phyloP scores from a whole-genome alignment of 1,140 invertebrate genomes.

The Hormaphis cornu region DNA sequence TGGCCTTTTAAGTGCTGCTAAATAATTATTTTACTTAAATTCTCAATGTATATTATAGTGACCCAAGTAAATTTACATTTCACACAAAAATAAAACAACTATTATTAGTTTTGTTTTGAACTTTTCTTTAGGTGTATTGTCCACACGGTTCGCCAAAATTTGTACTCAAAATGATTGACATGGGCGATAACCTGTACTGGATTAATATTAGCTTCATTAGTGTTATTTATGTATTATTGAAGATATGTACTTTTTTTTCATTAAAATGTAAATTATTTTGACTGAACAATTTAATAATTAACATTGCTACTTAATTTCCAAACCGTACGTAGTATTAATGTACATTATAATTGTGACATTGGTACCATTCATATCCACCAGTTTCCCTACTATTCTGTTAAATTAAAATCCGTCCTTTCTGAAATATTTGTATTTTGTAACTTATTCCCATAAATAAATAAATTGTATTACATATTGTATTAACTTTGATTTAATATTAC shows the following conservation, averaged over 20 bases:
- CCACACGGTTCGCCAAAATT: constrained; percentile 17
- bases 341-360: too few relatives aligned
- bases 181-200: constrained; percentile 9
- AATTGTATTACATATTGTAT: too few relatives aligned
- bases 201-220: constrained; percentile 10
- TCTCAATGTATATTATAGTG: background rate
- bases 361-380: too few relatives aligned
- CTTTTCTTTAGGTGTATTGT: constrained; percentile 5
- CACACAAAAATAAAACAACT: background rate
- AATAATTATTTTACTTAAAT: background rate
- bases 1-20: background rate
- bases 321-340: background rate
- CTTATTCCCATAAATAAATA: too few relatives aligned
- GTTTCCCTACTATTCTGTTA: too few relatives aligned
- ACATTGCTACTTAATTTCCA: background rate
- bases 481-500: too few relatives aligned
- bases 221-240: constrained; percentile 14
- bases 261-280: constrained; percentile 14
- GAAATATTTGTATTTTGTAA: too few relatives aligned
- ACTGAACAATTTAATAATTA: background rate
- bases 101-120: background rate
- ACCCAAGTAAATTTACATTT: background rate
- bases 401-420: too few relatives aligned
- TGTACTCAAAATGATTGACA: constrained; percentile 7
- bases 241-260: constrained; percentile 3